Conservation (phyloP, 2,888 invertebrate genomes). For the Heliconius erato region DNA sequence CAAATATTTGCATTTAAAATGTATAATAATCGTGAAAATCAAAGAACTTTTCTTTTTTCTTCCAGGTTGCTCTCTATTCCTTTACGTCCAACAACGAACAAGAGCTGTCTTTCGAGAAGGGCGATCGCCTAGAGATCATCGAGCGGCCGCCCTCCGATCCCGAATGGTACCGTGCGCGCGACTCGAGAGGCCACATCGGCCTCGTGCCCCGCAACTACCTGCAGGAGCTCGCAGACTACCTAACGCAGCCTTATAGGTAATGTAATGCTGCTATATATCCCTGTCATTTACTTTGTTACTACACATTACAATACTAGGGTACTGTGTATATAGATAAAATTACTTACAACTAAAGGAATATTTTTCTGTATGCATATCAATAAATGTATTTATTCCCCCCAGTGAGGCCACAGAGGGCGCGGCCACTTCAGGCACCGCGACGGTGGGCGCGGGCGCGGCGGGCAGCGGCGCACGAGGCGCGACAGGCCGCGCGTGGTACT, state of each 20-base stretch:
- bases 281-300: no score
- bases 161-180: conserved; percentile 99
- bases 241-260: conserved; percentile 92
- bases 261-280: background rate
- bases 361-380: no score
- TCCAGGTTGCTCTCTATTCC: conserved; percentile 94
- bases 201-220: conserved; percentile 98
- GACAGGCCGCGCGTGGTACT: conserved; percentile 97
- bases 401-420: conserved; percentile 70
- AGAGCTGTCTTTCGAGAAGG: conserved; percentile 98
- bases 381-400: background rate
- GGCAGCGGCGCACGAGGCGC: conserved; percentile 71
- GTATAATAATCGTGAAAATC: no score
- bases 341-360: no score
- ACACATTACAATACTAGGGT: no score
- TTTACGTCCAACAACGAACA: conserved; percentile 97
- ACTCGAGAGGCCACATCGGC: conserved; percentile 96
- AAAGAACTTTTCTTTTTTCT: no score
- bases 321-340: no score
- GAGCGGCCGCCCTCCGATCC: conserved; percentile 99
- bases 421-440: conserved; percentile 42
- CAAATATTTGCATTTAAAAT: no score
- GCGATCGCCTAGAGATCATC: conserved; percentile 97
- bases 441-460: conserved; percentile 27
- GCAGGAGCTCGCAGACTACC: conserved; percentile 95